Evolutionary conservation across 2,888 invertebrate genomes (phyloP).

Genomic region (Criorhina ranunculi): DNA sequence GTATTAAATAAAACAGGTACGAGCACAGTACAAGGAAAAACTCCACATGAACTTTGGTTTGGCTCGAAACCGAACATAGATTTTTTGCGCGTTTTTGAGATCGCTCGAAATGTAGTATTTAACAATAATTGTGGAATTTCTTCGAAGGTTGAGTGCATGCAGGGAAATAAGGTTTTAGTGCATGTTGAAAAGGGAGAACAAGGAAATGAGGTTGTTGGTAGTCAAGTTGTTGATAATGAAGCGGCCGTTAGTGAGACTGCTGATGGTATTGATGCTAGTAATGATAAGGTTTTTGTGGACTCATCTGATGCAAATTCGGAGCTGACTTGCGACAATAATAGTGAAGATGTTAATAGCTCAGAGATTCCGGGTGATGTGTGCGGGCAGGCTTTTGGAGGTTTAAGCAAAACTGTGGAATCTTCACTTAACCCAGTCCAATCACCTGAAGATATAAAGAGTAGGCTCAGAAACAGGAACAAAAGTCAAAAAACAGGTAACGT

Average conservation of each 20-base stretch:
- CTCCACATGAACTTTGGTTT: conserved; percentile 81
- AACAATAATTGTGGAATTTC: neutral
- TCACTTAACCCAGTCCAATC: neutral
- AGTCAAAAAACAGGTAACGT: neutral
- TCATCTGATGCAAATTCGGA: neutral
- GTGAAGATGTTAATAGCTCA: neutral
- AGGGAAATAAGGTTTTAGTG: neutral
- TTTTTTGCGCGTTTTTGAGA: conserved; percentile 7
- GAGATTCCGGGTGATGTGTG: neutral
- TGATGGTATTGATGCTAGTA: neutral
- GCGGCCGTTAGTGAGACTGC: no score
- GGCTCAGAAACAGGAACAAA: neutral
- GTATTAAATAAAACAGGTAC: conserved; percentile 74
- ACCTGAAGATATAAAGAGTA: neutral
- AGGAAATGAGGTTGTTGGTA: no score
- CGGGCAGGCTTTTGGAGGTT: neutral
- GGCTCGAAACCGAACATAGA: conserved; percentile 35
- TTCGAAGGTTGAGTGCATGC: neutral
- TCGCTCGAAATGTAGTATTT: neutral
- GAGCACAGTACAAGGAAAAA: conserved; percentile 59
- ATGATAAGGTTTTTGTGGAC: neutral
- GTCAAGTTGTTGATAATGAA: no score
- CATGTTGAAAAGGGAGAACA: neutral
- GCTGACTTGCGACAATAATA: neutral
- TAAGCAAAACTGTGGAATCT: no score